Conservation (phyloP, 1,140 invertebrate genomes). For the Dreissena polymorpha region DNA sequence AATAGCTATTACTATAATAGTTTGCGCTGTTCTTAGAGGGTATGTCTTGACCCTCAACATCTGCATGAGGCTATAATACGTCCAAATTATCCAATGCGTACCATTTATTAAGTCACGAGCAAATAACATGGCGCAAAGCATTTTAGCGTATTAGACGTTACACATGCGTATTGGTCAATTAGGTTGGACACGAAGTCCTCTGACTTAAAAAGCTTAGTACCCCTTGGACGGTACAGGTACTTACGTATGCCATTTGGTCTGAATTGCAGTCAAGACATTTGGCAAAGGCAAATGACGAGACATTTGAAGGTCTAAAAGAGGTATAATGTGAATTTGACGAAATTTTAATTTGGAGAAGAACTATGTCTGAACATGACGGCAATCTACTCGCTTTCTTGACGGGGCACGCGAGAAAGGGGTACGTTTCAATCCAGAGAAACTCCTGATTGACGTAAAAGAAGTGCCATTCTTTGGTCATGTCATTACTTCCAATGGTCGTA, state of each 20-base stretch:
- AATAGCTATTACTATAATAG: no score
- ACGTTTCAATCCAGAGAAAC: no score
- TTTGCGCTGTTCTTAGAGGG: no score
- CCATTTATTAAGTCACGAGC: constrained; percentile 41
- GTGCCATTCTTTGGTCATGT: constrained; percentile 36
- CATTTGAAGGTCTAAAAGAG: constrained; percentile 7
- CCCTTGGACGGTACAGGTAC: constrained; percentile 65
- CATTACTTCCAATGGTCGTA: constrained; percentile 68
- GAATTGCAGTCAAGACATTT: constrained; percentile 9
- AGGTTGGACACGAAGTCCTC: constrained; percentile 60
- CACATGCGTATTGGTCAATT: constrained; percentile 62
- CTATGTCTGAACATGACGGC: no score
- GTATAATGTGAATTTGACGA: constrained; percentile 44
- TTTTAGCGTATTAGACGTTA: no score
- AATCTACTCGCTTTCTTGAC: no score
- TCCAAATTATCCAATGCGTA: constrained; percentile 66
- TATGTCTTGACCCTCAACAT: no score
- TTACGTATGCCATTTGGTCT: constrained; percentile 61
- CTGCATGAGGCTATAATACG: no score
- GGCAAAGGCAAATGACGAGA: neutral
- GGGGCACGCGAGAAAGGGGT: no score
- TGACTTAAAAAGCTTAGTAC: constrained; percentile 63
- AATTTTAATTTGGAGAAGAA: neutral
- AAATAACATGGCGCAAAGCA: constrained; percentile 13
- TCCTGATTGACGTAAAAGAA: no score